Percentiles rank a stretch among this genome's conserved stretches.
Conservation (phyloP, 2,113 vertebrate genomes). For the Peromyscus californicus region DNA sequence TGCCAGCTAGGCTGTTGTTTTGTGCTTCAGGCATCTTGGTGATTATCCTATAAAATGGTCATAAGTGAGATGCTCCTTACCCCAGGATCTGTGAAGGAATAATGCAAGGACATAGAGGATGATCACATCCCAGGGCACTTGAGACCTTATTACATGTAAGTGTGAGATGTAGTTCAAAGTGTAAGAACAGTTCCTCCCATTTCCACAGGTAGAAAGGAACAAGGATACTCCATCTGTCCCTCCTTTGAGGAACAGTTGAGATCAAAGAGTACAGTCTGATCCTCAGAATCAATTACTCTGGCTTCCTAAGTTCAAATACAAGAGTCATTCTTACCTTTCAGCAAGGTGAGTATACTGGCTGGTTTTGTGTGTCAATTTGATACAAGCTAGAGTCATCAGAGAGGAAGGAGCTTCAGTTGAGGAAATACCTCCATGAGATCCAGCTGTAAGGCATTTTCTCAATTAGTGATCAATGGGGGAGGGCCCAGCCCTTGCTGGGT, state of each 20-base stretch:
- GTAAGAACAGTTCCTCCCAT: background rate
- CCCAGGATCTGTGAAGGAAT: background rate
- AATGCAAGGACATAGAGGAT: background rate
- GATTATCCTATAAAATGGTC: background rate
- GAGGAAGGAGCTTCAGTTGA: background rate
- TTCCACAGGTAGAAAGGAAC: background rate
- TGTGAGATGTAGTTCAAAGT: background rate
- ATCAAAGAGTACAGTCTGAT: conserved; percentile 3
- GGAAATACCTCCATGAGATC: background rate
- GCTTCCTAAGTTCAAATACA: background rate
- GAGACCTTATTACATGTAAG: background rate
- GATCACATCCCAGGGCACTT: background rate
- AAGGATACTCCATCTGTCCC: background rate
- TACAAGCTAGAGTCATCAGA: background rate
- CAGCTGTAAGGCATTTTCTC: background rate
- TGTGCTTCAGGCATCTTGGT: background rate
- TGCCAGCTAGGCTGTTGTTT: background rate
- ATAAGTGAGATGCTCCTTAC: background rate
- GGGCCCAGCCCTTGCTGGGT: background rate
- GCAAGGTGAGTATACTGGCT: background rate
- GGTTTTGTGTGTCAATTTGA: background rate
- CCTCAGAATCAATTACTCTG: background rate
- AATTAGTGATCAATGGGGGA: background rate
- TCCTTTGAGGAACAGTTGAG: background rate
- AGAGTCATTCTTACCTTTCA: conserved; percentile 21